These are phyloP conservation scores for Coptodon bakossiorum DNA, from an alignment of 2,113 vertebrate species.

Conservation along the genomic window DNA sequence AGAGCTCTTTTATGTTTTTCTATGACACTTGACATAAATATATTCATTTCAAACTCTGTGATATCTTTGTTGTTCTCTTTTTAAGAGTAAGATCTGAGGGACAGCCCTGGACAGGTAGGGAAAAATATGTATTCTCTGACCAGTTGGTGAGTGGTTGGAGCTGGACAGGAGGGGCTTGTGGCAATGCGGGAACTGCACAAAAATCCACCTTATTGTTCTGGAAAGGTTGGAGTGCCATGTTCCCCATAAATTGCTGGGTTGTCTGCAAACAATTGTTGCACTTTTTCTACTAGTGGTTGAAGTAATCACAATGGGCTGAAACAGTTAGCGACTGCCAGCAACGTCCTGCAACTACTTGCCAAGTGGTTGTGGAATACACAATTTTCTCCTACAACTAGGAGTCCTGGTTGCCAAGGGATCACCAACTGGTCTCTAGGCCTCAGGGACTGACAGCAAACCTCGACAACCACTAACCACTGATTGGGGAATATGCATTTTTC, in stretches of 20 bases:
- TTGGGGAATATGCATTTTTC: not conserved
- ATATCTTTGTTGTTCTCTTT: not conserved
- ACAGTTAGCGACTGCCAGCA: not conserved
- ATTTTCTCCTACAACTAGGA: not conserved
- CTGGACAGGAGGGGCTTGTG: not conserved
- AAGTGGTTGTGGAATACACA: not conserved
- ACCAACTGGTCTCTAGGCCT: not conserved
- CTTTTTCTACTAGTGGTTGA: fast-evolving
- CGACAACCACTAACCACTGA: not conserved
- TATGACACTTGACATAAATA: not conserved
- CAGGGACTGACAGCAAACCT: not conserved
- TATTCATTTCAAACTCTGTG: not conserved
- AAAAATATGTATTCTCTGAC: not conserved
- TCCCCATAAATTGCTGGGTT: not conserved
- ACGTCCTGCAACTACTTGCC: not conserved
- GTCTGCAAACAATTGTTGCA: not conserved
- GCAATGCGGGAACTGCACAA: fast-evolving
- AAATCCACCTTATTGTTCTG: not conserved
- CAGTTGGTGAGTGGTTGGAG: not conserved
- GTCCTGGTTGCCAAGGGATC: not conserved
- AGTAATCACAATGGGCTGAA: not conserved
- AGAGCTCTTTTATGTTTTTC: not conserved
- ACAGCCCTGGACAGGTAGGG: not conserved
- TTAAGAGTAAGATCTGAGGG: not conserved
- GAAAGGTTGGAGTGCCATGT: fast-evolving